Evolutionary conservation across 1,140 invertebrate species (phyloP), one percentile per base, ranked within the genome.

Genomic region (Araneus ventricosus): DNA sequence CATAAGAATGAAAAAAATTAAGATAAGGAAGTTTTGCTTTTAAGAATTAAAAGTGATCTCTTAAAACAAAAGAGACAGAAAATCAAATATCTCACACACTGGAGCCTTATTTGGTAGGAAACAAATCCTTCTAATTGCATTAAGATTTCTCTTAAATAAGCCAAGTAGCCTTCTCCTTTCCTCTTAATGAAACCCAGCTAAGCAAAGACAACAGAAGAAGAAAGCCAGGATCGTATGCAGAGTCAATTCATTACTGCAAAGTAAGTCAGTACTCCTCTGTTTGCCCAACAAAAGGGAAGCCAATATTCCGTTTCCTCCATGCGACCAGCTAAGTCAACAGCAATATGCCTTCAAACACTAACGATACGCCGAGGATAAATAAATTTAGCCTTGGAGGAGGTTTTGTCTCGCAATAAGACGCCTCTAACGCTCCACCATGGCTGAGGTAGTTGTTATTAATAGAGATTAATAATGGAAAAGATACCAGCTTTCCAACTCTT

Each of bases 271-370:
- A 45, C 41, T 61, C 59, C 27, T 45, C 34, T 87, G 85, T 87
- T 87, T 87, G 85, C n/a, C 27, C 61, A 87, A 87, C 57, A 87
- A 87, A 87, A 75, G 85, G 85, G 85, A 45, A 87, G 85, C 85
- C 59, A 87, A 87, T 87, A 87, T 30, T 87, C 85, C 30, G 27
- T 87, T 87, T 87, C 57, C 85, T 87, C 61, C 52, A 87, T 45
- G 10, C 57, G 3, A 61, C 27, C 85, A 87, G 85, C 85, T 87
- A 87, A 61, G 85, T 87, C 85, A 87, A 87, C 85, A 87, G 52
- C 37, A 87, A 87, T 87, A 87, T 61, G 27, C 30, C 27, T 45
- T 87, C 85, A 61, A 87, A 87, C 85, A 87, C 52, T 61, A 63
- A 63, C 59, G 85, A 87, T 87, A 37, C 41, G 52, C 30, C 34